Conservation (phyloP, 2,888 invertebrate species). For the Drosophila antonietae region DNA sequence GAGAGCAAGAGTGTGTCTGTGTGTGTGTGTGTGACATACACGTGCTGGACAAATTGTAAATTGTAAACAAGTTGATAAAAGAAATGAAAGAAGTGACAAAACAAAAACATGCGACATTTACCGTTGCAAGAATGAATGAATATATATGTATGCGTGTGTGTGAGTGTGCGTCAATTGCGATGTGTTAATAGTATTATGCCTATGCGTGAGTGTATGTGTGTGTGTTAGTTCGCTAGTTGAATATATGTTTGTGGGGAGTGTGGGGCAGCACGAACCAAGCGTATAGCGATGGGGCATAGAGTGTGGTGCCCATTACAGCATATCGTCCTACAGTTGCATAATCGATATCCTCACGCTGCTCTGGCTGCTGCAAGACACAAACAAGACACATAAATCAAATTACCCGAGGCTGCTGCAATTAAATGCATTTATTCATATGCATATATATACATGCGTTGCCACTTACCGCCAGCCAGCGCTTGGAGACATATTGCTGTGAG, state of each 20-base stretch:
- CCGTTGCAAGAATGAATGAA: conserved; percentile 37
- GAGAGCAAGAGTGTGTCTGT: conserved; percentile 8
- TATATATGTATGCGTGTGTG: conserved; percentile 16
- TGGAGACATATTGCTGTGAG: conserved; percentile 91
- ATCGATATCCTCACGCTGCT: conserved; percentile 85
- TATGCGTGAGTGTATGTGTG: neutral
- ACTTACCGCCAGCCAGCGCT: conserved; percentile 87
- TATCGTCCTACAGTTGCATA: conserved; percentile 86
- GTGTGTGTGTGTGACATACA: conserved; percentile 40
- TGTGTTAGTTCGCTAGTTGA: conserved; percentile 5
- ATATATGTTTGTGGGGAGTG: neutral
- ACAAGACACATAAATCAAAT: conserved; percentile 36
- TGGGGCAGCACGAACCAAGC: conserved; percentile 85
- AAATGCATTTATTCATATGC: neutral
- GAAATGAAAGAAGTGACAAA: conserved; percentile 41
- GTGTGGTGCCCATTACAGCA: conserved; percentile 87
- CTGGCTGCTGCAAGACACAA: conserved; percentile 53
- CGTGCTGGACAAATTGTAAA: conserved; percentile 66
- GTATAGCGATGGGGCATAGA: conserved; percentile 87
- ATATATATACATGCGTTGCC: neutral
- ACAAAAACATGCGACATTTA: conserved; percentile 54
- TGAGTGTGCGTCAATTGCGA: conserved; percentile 44
- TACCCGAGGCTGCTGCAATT: conserved; percentile 23
- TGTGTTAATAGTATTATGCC: conserved; percentile 7
- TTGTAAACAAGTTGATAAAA: conserved; percentile 74